Evolutionary conservation across 2,113 vertebrate genomes (phyloP), one percentile per base, ranked within the genome.

Genomic region (Archocentrus centrarchus): DNA sequence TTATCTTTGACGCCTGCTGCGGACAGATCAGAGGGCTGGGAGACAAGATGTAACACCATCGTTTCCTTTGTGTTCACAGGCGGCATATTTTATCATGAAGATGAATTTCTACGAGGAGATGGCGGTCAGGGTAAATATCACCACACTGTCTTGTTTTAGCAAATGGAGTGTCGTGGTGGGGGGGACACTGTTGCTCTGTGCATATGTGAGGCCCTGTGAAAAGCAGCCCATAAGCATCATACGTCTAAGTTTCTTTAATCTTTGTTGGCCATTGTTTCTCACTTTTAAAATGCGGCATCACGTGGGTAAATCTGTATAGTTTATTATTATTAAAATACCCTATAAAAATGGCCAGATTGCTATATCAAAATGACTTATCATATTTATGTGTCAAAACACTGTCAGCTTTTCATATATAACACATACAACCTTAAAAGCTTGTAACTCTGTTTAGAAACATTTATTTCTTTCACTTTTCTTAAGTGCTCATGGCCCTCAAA

Each of bases 81-180:
- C 93, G 95, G 97, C 97, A 93, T 97, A 97, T 98, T 97, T 97
- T 97, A 96, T 96, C 97, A 98, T 97, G 98, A 98, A 98, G 98
- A 97, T 97, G 97, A 96, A 99, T 97, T 96, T 98, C 97, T 99
- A 99, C 97, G 95, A 98, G 94, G 95, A 96, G 96, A 99, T 98
- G 97, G 98, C 97, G 96, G 97, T 99, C 97, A 99, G 96, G 98
- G 98, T 99, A 99, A 99, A 98, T 98, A 98, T 97, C 96, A 96
- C 96, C 95, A 97, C 96, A 75, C 92, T 96, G 96, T 93, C 96
- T 95, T 97, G 96, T 96, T 97, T 97, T 97, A 96, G 96, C 96
- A 97, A 97, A 97, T 97, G 95, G 81, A 88, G 84, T 86, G 81
- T 83, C 63, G 3, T n/a, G n/a, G n/a, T n/a, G n/a, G 86, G 89